Conservation (phyloP, 2,113 vertebrate genomes). For the Lepisosteus oculatus region DNA sequence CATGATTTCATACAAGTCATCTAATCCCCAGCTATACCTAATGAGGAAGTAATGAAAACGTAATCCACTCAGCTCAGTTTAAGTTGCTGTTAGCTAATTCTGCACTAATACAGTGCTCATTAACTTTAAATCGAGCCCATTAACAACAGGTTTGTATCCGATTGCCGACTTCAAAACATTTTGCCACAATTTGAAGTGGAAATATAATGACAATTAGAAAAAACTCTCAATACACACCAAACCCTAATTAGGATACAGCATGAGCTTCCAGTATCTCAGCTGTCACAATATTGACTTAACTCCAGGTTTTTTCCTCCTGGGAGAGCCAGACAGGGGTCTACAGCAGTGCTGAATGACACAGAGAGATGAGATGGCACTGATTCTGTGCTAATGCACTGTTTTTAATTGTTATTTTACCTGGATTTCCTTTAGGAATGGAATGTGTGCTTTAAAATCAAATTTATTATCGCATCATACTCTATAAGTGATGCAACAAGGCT, state of each 20-base stretch:
- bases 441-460: background rate
- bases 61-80: conserved; percentile 65
- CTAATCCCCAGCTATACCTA: conserved; percentile 65
- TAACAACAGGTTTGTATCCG: conserved; percentile 66
- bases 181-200: conserved; percentile 41
- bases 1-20: conserved; percentile 58
- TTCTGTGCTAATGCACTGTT: conserved; percentile 1
- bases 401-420: background rate
- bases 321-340: conserved; percentile 12
- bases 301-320: conserved; percentile 30
- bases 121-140: conserved; percentile 69
- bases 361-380: background rate
- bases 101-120: conserved; percentile 69
- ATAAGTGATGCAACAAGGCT: background rate
- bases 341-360: conserved; percentile 6
- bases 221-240: conserved; percentile 42
- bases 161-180: conserved; percentile 42
- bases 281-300: conserved; percentile 60
- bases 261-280: conserved; percentile 52
- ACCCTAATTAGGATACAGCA: conserved; percentile 59
- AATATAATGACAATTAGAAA: conserved; percentile 57
- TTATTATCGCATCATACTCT: background rate
- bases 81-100: conserved; percentile 68
- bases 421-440: background rate
- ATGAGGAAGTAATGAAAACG: conserved; percentile 72